Percentiles rank a stretch among this genome's conserved stretches.
These are phyloP conservation scores for Melolontha melolontha DNA, from an alignment of 2,888 invertebrate genomes.

Conservation along the genomic window DNA sequence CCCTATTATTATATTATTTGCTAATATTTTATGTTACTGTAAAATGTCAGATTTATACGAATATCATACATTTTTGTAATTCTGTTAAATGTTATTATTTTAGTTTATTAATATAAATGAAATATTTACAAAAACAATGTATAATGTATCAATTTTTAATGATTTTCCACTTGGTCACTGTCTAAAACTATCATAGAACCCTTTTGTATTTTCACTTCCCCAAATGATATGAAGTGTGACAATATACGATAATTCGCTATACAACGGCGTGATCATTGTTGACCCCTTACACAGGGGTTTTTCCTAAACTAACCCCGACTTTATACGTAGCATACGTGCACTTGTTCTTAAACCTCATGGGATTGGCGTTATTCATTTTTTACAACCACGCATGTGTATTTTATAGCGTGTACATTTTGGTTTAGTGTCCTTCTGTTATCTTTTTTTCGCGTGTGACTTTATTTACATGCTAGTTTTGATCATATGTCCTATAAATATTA, in stretches of 20 bases:
- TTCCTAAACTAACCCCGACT: constrained; percentile 37
- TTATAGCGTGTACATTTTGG: constrained; percentile 9
- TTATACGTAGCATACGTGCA: constrained; percentile 39
- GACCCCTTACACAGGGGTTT: constrained; percentile 43
- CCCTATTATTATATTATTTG: no score
- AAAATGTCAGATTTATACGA: no score
- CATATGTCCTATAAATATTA: no score
- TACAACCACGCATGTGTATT: constrained; percentile 4
- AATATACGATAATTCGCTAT: constrained; percentile 52
- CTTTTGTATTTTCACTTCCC: constrained; percentile 30
- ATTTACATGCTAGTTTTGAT: not conserved
- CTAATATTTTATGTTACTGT: no score
- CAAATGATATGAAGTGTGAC: constrained; percentile 46
- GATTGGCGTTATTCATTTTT: constrained; percentile 22
- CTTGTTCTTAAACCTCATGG: constrained; percentile 47
- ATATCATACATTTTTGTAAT: no score
- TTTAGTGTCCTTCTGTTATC: constrained; percentile 30
- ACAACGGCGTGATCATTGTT: constrained; percentile 53
- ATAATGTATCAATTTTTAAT: not conserved
- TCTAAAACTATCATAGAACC: constrained; percentile 29
- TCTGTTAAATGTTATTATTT: no score
- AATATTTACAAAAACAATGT: no score
- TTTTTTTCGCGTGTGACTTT: constrained; percentile 7
- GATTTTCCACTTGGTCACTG: not conserved
- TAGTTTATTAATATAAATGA: no score